phyloP scores from a whole-genome alignment of 2,113 vertebrate genomes.

The Misgurnus anguillicaudatus region DNA sequence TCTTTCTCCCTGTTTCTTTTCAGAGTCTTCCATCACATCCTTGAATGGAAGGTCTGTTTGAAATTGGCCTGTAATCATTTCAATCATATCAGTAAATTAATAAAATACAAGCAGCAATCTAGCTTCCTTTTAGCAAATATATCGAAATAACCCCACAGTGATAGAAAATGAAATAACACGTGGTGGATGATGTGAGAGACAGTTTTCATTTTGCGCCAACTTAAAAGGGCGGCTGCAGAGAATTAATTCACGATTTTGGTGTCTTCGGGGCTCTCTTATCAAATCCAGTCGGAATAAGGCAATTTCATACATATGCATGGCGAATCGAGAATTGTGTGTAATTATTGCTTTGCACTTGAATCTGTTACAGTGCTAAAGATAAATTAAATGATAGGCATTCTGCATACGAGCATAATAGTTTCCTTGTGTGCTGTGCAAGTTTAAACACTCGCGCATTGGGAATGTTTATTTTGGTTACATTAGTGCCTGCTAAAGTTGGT shows the following conservation, averaged over 20 bases:
- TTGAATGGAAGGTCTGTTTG: constrained; percentile 45
- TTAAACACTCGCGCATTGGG: constrained; percentile 10
- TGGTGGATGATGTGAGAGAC: constrained; percentile 53
- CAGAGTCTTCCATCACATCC: constrained; percentile 37
- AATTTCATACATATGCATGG: constrained; percentile 53
- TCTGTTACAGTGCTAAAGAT: constrained; percentile 67
- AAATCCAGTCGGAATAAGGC: constrained; percentile 66
- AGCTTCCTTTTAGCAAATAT: constrained; percentile 56
- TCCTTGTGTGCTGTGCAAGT: constrained; percentile 48
- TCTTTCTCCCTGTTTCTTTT: constrained; percentile 27
- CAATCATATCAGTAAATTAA: constrained; percentile 60
- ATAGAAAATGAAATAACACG: constrained; percentile 46
- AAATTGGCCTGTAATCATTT: constrained; percentile 50
- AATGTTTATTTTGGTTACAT: constrained; percentile 11
- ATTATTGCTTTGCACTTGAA: constrained; percentile 69
- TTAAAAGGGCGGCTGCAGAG: constrained; percentile 49
- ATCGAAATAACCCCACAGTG: constrained; percentile 48
- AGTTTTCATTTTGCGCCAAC: constrained; percentile 55
- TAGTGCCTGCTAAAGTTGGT: constrained; percentile 43
- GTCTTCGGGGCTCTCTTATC: constrained; percentile 63
- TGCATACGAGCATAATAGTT: constrained; percentile 51
- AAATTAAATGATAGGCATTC: constrained; percentile 73
- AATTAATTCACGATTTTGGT: constrained; percentile 55
- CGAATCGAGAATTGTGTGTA: constrained; percentile 65
- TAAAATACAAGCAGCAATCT: constrained; percentile 46